These are phyloP conservation scores for Sorex fumeus DNA, from an alignment of 2,113 vertebrate species.

Conservation along the genomic window DNA sequence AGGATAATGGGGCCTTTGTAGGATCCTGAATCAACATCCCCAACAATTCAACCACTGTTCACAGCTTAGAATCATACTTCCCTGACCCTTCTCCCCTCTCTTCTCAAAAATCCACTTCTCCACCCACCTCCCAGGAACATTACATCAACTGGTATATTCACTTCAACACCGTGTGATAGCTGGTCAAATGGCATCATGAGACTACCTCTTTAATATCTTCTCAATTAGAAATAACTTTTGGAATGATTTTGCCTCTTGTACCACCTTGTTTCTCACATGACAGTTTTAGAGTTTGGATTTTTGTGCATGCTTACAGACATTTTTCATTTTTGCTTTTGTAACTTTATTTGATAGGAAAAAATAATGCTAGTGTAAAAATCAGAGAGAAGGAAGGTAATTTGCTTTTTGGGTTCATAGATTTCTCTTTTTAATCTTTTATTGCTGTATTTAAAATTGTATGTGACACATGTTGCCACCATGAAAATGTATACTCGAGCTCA, in stretches of 20 bases:
- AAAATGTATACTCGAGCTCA: not conserved
- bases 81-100: conserved; percentile 65
- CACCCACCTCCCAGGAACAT: conserved; percentile 81
- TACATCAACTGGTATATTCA: conserved; percentile 82
- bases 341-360: conserved; percentile 17
- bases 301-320: conserved; percentile 33
- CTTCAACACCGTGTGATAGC: conserved; percentile 78
- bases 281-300: conserved; percentile 40
- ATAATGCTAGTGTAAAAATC: not conserved
- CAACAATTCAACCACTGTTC: conserved; percentile 87
- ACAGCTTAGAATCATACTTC: conserved; percentile 82
- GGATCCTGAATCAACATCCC: conserved; percentile 84
- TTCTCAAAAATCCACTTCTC: conserved; percentile 82
- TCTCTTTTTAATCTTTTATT: not conserved
- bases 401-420: conserved; percentile 41
- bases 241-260: conserved; percentile 13
- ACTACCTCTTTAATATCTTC: conserved; percentile 68
- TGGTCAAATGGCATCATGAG: conserved; percentile 78
- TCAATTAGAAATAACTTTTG: conserved; percentile 80
- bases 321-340: conserved; percentile 57
- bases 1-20: conserved; percentile 88
- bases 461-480: not conserved
- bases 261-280: conserved; percentile 63
- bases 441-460: not conserved
- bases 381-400: not conserved